Base-by-base conservation (phyloP, 2,797 vertebrate species). In the Chloroceryle amazona region DNA sequence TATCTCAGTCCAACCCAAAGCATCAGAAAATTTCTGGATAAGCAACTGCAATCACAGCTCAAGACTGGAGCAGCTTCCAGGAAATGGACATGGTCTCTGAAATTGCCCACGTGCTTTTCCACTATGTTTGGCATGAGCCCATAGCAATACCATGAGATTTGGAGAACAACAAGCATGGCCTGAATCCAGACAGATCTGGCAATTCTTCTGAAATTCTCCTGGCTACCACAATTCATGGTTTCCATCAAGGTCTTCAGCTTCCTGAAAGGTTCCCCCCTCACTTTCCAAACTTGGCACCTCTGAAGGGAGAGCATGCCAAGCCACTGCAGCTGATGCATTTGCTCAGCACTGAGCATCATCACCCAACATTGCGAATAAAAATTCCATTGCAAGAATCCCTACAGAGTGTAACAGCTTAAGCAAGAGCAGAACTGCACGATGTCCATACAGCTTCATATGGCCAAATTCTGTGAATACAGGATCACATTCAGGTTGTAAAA, bases 151-250 rank as follows among this genome's bases (percentile, higher is more conserved):
- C 81, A 78, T 76, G 17, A 67, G 42, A 44, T 82, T 2, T 81
- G 57, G 35, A 86, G 31, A 81, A 80, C 21, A 92, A 80, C 7
- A 42, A 41, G 11, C 25, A 49, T 63, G 60, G 93, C 89, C n/a
- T 11, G 10, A 74, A 73, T 87, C 89, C 93, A 97, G 87, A 23
- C 13, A 73, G 63, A 83, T 70, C 67, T 55, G n/a, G 55, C 88
- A 84, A 13, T n/a, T n/a, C 26, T 58, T 58, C 35, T 11, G 4
- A 74, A 91, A 26, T 80, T 78, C 51, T 76, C 26, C 79, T 76
- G 52, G 28, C 66, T 84, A 57, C 28, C 54, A 55, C 51, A 86
- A 80, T 29, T 87, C 70, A 68, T 33, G 5, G 61, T 71, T 85
- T 80, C 61, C 54, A 81, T 68, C 68, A 88, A 83, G 65, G 47